Evolutionary conservation across 2,888 invertebrate genomes (phyloP), one percentile per base, ranked within the genome.

Genomic region (Ophion slaviceki): DNA sequence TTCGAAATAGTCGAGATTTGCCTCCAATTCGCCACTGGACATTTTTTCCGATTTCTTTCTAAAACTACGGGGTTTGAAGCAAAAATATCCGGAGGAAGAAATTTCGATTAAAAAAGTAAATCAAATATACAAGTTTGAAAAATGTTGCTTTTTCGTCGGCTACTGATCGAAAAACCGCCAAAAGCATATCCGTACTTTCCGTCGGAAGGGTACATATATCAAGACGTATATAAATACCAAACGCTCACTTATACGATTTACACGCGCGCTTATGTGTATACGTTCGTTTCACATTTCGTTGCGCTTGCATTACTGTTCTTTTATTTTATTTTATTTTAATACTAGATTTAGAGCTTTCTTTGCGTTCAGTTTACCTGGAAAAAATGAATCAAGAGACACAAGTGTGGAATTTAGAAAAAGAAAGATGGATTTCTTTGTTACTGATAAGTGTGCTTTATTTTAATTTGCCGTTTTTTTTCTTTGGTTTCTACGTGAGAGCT

Each of bases 291-390:
- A 40, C 78, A 72, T 70, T 87, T 80, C 45, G 47, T 70, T 87
- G 79, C 45, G 47, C 70, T 71, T 66, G 24, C n/a, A 61, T 24
- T 17, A 24, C 10, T 61, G 24, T 20, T 61, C 10, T 75, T 81
- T 78, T 68, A 80, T 81, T 87, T 80, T 79, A 74, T 84, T 74
- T 77, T 68, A 70, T 82, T 86, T 90, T 88, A 88, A 87, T 90
- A 89, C 89, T 92, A 91, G 89, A 89, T 90, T 67, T 89, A 91
- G 87, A 82, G 80, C 79, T 85, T 80, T 89, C 89, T 90, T 92
- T 91, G 91, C 89, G 91, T 91, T 91, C 91, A 90, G 91, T 88
- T 92, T 93, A 93, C 92, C 93, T 93, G 93, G 64, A 89, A 93
- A 91, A 88, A 91, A 90, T 91, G 89, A 93, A 92, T 88, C 89